Percentiles rank a stretch among this genome's conserved stretches.
Evolutionary conservation across 2,797 vertebrate species (phyloP).

Genomic region (Adelosebastes latens): DNA sequence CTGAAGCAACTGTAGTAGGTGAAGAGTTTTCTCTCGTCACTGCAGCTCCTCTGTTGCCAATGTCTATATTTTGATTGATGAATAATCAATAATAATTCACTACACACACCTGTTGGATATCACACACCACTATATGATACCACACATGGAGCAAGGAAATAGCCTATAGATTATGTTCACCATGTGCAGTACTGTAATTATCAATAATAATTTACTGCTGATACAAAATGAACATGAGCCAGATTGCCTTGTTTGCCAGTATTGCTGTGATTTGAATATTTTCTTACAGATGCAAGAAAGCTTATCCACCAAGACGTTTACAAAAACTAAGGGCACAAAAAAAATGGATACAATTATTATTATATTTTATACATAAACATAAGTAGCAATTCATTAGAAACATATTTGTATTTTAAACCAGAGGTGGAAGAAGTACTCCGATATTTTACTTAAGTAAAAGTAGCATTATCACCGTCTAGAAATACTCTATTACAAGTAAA

Average conservation of each 20-base stretch:
- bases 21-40: not conserved
- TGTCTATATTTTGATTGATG: not conserved
- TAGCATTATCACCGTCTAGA: no score
- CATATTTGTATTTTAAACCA: no score
- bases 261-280: not conserved
- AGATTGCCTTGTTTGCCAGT: no score
- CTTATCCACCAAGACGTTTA: not conserved
- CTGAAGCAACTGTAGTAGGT: not conserved
- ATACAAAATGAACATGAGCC: not conserved
- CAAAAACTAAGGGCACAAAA: not conserved
- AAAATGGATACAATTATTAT: not conserved
- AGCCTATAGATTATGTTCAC: not conserved
- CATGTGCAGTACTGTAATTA: not conserved
- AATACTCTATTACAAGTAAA: no score
- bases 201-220: not conserved
- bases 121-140: no score
- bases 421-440: no score
- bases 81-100: not conserved
- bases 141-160: no score
- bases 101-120: not conserved
- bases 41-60: not conserved
- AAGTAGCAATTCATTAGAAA: not conserved
- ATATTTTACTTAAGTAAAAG: no score
- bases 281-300: not conserved
- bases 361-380: not conserved